phyloP scores from a whole-genome alignment of 2,797 vertebrate genomes.

The Hyperoplus lanceolatus region DNA sequence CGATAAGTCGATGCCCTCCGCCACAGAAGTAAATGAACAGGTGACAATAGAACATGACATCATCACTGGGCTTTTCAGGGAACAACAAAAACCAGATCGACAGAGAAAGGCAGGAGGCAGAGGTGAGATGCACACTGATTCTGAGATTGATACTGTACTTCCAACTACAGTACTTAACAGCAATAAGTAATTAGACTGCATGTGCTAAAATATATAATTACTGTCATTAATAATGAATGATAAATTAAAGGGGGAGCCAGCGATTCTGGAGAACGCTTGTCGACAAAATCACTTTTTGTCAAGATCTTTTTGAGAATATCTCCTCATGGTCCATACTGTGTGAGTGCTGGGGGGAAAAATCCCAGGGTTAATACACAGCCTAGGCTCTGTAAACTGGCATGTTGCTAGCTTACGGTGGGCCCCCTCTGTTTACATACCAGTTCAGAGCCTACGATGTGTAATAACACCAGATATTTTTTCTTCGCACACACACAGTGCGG shows the following conservation, averaged over 20 bases:
- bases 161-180: not conserved
- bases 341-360: too few species aligned
- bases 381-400: too few species aligned
- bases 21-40: constrained; percentile 77
- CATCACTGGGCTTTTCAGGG: constrained; percentile 89
- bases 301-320: too few species aligned
- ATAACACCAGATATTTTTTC: too few species aligned
- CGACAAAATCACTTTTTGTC: too few species aligned
- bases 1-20: constrained; percentile 90
- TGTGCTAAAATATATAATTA: constrained; percentile 36
- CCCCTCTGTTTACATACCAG: too few species aligned
- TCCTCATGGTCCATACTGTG: too few species aligned
- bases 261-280: too few species aligned
- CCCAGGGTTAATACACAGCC: too few species aligned
- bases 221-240: constrained; percentile 46
- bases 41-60: constrained; percentile 92
- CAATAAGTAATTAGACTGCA: constrained; percentile 15
- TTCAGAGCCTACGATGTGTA: too few species aligned
- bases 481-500: too few species aligned
- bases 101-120: constrained; percentile 62
- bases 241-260: constrained; percentile 10
- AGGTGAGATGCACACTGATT: constrained; percentile 10
- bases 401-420: too few species aligned
- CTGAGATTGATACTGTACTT: constrained; percentile 8
- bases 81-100: constrained; percentile 71